Evolutionary conservation across 2,797 vertebrate species (phyloP).

Genomic region (Diglossa cyanea): DNA sequence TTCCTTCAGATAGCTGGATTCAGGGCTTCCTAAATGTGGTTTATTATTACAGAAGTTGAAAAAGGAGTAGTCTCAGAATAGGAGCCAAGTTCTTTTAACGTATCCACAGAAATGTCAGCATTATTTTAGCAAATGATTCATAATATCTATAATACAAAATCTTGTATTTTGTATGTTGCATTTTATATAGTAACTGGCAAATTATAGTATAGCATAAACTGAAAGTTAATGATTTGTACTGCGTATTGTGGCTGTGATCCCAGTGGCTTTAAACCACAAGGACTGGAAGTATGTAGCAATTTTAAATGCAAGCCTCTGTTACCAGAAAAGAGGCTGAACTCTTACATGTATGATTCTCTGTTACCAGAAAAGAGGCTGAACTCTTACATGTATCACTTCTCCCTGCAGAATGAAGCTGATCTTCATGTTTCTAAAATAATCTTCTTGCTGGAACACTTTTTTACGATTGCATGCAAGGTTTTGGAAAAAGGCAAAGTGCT

Average conservation of each 20-base stretch:
- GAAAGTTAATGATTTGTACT: conserved; percentile 42
- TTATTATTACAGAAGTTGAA: conserved; percentile 44
- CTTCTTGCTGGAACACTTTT: conserved; percentile 24
- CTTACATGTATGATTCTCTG: conserved; percentile 22
- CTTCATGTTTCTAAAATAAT: conserved; percentile 36
- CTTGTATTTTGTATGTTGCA: conserved; percentile 33
- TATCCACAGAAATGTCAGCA: conserved; percentile 52
- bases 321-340: background rate
- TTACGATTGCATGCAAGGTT: conserved; percentile 34
- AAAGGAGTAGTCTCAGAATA: background rate
- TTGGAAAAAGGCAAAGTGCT: conserved; percentile 2
- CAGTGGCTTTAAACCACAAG: conserved; percentile 46
- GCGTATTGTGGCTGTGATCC: conserved; percentile 47
- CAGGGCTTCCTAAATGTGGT: conserved; percentile 47
- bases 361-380: background rate
- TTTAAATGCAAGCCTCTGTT: conserved; percentile 49
- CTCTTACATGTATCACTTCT: background rate
- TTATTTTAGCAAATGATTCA: conserved; percentile 56
- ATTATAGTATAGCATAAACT: conserved; percentile 14
- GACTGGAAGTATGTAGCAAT: background rate
- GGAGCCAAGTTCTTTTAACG: conserved; percentile 31
- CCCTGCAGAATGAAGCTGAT: background rate
- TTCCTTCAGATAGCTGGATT: conserved; percentile 17
- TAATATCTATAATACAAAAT: conserved; percentile 56
- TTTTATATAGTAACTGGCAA: conserved; percentile 47